phyloP scores from a whole-genome alignment of 2,113 vertebrate species.

The Orientallactaga bullata region DNA sequence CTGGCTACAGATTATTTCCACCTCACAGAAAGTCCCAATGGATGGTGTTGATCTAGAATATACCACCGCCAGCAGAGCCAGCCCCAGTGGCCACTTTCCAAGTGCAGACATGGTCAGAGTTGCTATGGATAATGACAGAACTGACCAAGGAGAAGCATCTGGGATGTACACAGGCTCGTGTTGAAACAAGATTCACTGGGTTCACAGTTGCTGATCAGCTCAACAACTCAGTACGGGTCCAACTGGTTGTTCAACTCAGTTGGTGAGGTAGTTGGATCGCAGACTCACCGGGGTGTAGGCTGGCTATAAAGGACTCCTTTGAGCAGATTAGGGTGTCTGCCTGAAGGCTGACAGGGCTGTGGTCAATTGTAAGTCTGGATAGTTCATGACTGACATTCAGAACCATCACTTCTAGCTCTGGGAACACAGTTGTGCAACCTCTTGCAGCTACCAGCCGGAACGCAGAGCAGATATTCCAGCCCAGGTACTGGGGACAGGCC shows the following conservation, averaged over 20 bases:
- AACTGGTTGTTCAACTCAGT: not conserved
- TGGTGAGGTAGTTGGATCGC: not conserved
- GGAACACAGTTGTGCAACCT: not conserved
- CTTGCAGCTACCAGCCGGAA: not conserved
- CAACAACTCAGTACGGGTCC: not conserved
- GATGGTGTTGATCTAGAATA: accelerated
- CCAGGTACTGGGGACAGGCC: not conserved
- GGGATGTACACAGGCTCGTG: accelerated
- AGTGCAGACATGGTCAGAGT: not conserved
- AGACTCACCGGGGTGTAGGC: not conserved
- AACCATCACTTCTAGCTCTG: not conserved
- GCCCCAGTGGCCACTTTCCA: not conserved
- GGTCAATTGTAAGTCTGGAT: not conserved
- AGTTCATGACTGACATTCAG: not conserved
- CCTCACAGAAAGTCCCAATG: not conserved
- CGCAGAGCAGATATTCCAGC: not conserved
- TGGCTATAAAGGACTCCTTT: not conserved
- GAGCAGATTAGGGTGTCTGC: not conserved
- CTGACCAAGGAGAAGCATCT: not conserved
- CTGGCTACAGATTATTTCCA: accelerated
- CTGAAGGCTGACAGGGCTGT: not conserved
- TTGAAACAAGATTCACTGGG: not conserved
- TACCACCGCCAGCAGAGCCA: accelerated
- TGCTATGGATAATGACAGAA: not conserved
- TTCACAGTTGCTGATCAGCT: not conserved